Evolutionary conservation across 2,888 invertebrate genomes (phyloP).

Genomic region (Xestia rhomboidea): DNA sequence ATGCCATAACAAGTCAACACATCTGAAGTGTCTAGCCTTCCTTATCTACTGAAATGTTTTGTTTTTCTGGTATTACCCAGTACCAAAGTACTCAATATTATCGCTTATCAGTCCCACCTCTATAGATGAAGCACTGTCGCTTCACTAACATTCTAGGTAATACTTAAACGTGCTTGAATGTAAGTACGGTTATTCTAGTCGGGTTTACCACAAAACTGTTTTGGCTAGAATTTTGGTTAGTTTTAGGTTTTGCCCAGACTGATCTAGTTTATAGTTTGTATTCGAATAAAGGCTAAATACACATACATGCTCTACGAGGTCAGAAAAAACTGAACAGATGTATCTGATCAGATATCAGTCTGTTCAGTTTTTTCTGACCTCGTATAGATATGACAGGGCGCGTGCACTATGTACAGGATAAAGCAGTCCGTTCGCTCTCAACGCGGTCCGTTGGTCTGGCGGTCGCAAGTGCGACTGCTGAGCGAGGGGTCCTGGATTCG

Average conservation of each 20-base stretch:
- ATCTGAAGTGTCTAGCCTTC: not conserved
- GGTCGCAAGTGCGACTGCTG: no score
- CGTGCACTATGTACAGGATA: not conserved
- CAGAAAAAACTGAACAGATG: no score
- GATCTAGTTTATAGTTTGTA: not conserved
- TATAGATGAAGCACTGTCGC: not conserved
- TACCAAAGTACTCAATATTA: not conserved
- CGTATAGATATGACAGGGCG: no score
- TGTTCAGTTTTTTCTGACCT: no score
- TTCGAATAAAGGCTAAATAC: not conserved
- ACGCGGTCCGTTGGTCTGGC: no score
- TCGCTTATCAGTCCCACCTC: not conserved
- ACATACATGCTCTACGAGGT: no score
- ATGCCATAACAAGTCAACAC: not conserved
- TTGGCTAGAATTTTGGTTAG: no score
- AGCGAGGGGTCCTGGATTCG: no score
- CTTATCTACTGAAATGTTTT: conserved; percentile 19
- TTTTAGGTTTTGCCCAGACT: not conserved
- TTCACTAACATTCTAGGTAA: not conserved
- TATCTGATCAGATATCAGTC: no score
- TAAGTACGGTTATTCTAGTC: not conserved
- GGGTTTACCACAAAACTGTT: not conserved
- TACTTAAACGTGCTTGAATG: conserved; percentile 23
- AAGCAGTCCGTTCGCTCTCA: no score
- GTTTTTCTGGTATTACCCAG: conserved; percentile 14